Conservation (phyloP, 1,140 invertebrate genomes). For the Wiebesia pumilae region DNA sequence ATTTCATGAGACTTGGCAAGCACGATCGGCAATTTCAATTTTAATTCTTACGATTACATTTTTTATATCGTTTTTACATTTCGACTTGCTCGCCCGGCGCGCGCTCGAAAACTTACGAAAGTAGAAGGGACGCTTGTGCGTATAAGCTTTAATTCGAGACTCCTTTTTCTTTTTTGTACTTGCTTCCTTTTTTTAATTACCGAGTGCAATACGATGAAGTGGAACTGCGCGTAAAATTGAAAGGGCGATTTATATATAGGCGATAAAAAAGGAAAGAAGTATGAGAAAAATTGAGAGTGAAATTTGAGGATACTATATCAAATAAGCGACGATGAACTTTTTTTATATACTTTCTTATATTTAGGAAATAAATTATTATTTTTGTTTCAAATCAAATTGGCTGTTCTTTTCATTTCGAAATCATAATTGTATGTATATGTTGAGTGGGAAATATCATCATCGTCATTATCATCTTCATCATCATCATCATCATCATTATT, state of each 20-base stretch:
- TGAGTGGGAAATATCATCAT: constrained; percentile 29
- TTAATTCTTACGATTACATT: constrained; percentile 21
- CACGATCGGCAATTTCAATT: constrained; percentile 46
- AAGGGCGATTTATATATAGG: constrained; percentile 45
- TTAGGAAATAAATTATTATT: constrained; percentile 55
- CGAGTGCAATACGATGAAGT: constrained; percentile 52
- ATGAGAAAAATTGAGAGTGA: constrained; percentile 53
- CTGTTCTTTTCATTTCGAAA: constrained; percentile 53
- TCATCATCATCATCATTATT: constrained; percentile 6
- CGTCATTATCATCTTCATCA: not conserved
- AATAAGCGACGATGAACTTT: constrained; percentile 33
- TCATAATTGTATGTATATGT: constrained; percentile 50
- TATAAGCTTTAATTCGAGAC: constrained; percentile 42
- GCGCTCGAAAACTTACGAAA: constrained; percentile 28
- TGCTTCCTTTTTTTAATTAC: constrained; percentile 33
- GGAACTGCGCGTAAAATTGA: constrained; percentile 44
- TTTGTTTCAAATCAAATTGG: constrained; percentile 53
- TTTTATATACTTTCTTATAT: constrained; percentile 48
- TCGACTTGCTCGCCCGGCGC: constrained; percentile 24
- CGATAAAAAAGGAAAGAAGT: constrained; percentile 42
- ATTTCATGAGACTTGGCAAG: constrained; percentile 21
- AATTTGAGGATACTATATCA: constrained; percentile 34
- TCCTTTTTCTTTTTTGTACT: constrained; percentile 36
- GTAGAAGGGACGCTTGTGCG: constrained; percentile 25
- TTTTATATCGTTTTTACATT: constrained; percentile 23